These are phyloP conservation scores for Ectemnius lituratus DNA, from an alignment of 2,888 invertebrate genomes.

Conservation along the genomic window DNA sequence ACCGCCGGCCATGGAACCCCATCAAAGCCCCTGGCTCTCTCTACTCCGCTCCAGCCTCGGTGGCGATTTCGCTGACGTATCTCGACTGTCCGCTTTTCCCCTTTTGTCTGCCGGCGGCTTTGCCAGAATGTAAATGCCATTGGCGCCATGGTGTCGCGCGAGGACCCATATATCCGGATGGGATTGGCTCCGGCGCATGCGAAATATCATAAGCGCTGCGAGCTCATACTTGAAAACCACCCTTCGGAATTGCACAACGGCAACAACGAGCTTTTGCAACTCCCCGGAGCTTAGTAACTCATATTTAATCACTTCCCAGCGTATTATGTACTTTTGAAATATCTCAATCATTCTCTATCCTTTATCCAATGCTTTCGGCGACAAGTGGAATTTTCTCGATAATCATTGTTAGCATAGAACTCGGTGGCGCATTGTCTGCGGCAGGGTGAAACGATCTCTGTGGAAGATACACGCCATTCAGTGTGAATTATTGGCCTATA, in stretches of 20 bases:
- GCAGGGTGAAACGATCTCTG: constrained; percentile 37
- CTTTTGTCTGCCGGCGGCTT: constrained; percentile 58
- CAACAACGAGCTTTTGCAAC: too few species aligned
- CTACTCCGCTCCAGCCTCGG: constrained; percentile 42
- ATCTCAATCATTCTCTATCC: too few species aligned
- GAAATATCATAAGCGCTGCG: not conserved
- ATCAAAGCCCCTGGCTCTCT: constrained; percentile 48
- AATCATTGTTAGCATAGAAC: not conserved
- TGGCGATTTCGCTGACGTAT: constrained; percentile 68
- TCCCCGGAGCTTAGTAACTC: too few species aligned
- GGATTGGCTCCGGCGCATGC: constrained; percentile 45
- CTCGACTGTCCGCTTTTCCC: constrained; percentile 54
- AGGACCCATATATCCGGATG: constrained; percentile 40
- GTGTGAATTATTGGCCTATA: constrained; percentile 65
- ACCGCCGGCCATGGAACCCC: constrained; percentile 58
- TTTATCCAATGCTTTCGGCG: not conserved
- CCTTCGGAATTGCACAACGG: not conserved
- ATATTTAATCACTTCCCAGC: too few species aligned
- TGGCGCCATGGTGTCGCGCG: constrained; percentile 58
- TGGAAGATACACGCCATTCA: constrained; percentile 58
- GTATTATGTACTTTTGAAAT: too few species aligned
- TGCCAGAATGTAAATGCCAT: constrained; percentile 63
- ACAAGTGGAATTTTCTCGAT: not conserved
- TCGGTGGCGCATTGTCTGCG: too few species aligned
- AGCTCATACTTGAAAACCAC: constrained; percentile 8